A percentile compares a stretch with the other conserved stretches of the same genome.
Evolutionary conservation across 2,888 invertebrate genomes (phyloP).

Genomic region (Carcina quercana): DNA sequence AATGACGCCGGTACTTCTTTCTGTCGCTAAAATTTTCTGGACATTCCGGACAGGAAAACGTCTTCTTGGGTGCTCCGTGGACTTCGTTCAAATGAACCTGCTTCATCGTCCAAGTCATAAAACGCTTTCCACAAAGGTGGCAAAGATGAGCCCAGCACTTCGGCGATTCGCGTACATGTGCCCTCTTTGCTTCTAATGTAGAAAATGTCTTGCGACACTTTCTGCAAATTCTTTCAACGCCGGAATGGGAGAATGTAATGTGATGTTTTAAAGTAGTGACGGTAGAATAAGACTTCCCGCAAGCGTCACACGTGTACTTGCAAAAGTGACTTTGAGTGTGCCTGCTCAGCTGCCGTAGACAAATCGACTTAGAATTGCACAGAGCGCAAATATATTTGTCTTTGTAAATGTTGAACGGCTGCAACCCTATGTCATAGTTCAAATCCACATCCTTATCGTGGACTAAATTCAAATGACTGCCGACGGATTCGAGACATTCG

Average conservation of each 20-base stretch:
- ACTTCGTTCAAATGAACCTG: constrained; percentile 41
- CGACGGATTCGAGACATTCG: constrained; percentile 36
- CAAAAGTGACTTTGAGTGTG: constrained; percentile 55
- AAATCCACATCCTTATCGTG: constrained; percentile 41
- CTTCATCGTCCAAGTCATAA: constrained; percentile 44
- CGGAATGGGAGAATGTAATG: constrained; percentile 19
- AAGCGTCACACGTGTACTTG: constrained; percentile 54
- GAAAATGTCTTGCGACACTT: constrained; percentile 1
- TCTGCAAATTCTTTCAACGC: not conserved
- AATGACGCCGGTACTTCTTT: constrained; percentile 44
- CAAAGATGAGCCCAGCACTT: constrained; percentile 55
- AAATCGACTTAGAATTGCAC: constrained; percentile 39
- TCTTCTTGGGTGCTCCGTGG: constrained; percentile 40
- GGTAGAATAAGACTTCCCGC: constrained; percentile 55
- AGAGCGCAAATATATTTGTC: constrained; percentile 45
- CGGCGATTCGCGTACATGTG: constrained; percentile 37
- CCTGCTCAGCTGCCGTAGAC: constrained; percentile 47
- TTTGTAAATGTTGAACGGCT: constrained; percentile 49
- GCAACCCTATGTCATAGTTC: constrained; percentile 40
- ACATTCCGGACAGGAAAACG: constrained; percentile 48
- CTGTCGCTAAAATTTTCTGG: constrained; percentile 38
- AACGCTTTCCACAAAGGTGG: constrained; percentile 46
- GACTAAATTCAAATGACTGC: constrained; percentile 37
- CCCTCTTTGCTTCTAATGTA: not conserved
- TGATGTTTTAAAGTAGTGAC: constrained; percentile 47